Evolutionary conservation across 2,113 vertebrate genomes (phyloP).

Genomic region (Lathamus discolor): DNA sequence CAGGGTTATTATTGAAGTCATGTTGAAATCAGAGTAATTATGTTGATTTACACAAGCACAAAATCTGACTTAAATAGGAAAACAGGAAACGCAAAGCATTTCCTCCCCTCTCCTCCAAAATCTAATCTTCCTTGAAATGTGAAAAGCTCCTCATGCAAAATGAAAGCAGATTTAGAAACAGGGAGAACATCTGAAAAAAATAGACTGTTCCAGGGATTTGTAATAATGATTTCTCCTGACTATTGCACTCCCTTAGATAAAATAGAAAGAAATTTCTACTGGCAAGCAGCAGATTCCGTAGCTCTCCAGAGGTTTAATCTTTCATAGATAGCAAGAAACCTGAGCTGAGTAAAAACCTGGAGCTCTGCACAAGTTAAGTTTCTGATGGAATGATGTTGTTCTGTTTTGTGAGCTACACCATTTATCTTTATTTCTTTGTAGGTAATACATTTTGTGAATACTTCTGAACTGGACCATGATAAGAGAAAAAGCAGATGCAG

Average conservation of each 20-base stretch:
- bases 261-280: background rate
- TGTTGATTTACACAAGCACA: background rate
- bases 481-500: constrained; percentile 13
- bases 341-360: background rate
- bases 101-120: background rate
- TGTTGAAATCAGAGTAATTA: background rate
- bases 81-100: background rate
- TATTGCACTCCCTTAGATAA: background rate
- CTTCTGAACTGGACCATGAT: background rate
- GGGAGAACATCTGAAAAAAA: background rate
- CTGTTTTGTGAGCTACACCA: background rate
- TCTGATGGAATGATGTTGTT: background rate
- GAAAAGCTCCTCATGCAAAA: background rate
- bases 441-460: background rate
- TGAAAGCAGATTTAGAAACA: background rate
- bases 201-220: background rate
- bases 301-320: constrained; percentile 3
- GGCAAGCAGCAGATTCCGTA: background rate
- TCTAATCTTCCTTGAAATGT: background rate
- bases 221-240: background rate
- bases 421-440: constrained; percentile 39
- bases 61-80: background rate
- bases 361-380: background rate
- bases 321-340: constrained; percentile 9
- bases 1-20: background rate